Evolutionary conservation across 1,140 invertebrate genomes (phyloP), one percentile per base, ranked within the genome.

Genomic region (Drosophila melanica): DNA sequence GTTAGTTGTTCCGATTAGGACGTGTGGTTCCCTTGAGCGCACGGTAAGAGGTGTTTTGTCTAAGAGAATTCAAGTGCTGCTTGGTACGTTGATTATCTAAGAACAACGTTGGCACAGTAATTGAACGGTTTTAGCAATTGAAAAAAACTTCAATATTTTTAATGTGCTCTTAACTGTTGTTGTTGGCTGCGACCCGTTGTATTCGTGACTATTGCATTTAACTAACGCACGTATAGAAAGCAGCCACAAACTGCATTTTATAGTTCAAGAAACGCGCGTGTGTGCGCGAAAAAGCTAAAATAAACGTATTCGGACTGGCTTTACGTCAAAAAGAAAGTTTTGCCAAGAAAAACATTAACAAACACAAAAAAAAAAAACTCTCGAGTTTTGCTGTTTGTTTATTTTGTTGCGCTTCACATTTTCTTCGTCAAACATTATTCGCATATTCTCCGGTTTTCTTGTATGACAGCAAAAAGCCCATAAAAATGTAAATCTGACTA

Each of bases 251-350:
- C 75, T 89, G 79, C 82, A 82, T 82, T 87, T 85, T 63, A 79
- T 59, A 68, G 81, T 79, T 80, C 65, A 75, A 68, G 72, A 75
- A 66, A 64, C 68, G 62, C 62, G 64, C 59, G 60, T 82, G 79
- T 81, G 76, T 65, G 67, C 80, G 58, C 58, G 54, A 72, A 74
- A 67, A 68, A 63, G 57, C 66, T 67, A 55, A 37, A 44, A 14
- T 11, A 75, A 70, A 70, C 59, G 51, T 39, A 63, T 63, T 70
- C 67, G 63, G 71, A 75, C 71, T 87, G 59, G 71, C 76, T 76
- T 79, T 59, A 67, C 67, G 58, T 64, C 69, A 60, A 87, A 87
- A 82, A 87, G 82, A 87, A 87, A 87, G 82, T 87, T 87, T 84
- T 57, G 76, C 79, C 73, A 69, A 82, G 81, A 75, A 78, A 79